Evolutionary conservation across 2,113 vertebrate genomes (phyloP).

Genomic region (Anoura caudifer): DNA sequence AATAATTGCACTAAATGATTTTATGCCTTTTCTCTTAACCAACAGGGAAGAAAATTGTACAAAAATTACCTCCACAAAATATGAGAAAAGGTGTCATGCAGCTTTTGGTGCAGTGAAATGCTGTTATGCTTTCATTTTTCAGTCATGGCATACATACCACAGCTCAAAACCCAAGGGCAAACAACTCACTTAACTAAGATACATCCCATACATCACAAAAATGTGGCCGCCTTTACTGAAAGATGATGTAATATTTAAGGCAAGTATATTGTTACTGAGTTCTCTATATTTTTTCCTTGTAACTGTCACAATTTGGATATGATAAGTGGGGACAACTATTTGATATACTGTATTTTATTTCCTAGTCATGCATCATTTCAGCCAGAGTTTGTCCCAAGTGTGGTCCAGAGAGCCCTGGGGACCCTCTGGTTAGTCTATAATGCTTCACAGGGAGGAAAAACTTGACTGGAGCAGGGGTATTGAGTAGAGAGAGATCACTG

Average conservation of each 20-base stretch:
- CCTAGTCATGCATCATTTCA: conserved; percentile 51
- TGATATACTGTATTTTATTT: conserved; percentile 69
- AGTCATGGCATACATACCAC: conserved; percentile 48
- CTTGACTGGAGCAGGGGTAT: not conserved
- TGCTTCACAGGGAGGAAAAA: conserved; percentile 15
- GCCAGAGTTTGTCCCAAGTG: conserved; percentile 48
- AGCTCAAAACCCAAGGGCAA: conserved; percentile 56
- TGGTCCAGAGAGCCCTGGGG: conserved; percentile 19
- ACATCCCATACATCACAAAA: conserved; percentile 51
- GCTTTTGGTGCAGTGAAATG: not conserved
- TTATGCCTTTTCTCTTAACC: not conserved
- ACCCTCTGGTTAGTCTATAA: conserved; percentile 24
- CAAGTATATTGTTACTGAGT: conserved; percentile 30
- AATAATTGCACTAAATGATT: not conserved
- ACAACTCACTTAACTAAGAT: conserved; percentile 54
- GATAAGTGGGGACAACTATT: conserved; percentile 44
- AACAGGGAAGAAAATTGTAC: not conserved
- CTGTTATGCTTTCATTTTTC: conserved; percentile 47
- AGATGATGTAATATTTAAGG: conserved; percentile 59
- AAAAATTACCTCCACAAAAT: not conserved
- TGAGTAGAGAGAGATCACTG: not conserved
- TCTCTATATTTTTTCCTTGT: conserved; percentile 53
- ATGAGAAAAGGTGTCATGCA: not conserved
- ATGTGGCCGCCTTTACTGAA: conserved; percentile 47
- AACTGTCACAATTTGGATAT: conserved; percentile 44